Conservation (phyloP, 2,888 invertebrate genomes). For the Caenorhabditis doughertyi region DNA sequence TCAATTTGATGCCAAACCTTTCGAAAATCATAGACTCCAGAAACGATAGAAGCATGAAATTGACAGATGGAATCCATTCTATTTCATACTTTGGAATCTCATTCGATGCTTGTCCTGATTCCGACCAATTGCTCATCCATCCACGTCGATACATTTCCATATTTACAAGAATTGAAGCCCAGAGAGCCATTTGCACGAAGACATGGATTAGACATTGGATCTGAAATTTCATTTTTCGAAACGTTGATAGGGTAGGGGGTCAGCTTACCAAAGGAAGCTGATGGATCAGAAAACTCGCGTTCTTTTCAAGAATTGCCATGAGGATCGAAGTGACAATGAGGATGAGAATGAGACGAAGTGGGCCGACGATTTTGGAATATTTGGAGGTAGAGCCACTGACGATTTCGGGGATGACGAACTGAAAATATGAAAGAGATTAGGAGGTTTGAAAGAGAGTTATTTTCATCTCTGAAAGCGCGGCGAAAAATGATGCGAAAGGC, state of each 20-base stretch:
- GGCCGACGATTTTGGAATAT: slow-evolving; percentile 18
- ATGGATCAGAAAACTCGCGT: slow-evolving; percentile 7
- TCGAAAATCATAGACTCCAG: too few species aligned
- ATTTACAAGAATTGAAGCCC: not conserved
- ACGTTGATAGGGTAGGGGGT: not conserved
- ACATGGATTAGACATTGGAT: slow-evolving; percentile 44
- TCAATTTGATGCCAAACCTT: too few species aligned
- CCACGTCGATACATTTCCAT: slow-evolving; percentile 39
- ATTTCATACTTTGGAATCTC: slow-evolving; percentile 46
- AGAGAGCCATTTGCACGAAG: slow-evolving; percentile 36
- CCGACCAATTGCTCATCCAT: slow-evolving; percentile 16
- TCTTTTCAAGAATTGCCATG: slow-evolving; percentile 38
- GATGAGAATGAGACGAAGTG: slow-evolving; percentile 44
- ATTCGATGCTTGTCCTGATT: slow-evolving; percentile 11
- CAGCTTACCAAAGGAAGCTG: slow-evolving; percentile 1
- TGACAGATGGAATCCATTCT: too few species aligned
- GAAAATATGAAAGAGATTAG: not conserved
- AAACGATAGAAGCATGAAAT: too few species aligned
- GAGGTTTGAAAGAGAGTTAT: too few species aligned
- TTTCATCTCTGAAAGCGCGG: too few species aligned
- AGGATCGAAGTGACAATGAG: slow-evolving; percentile 44
- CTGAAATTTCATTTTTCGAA: slow-evolving; percentile 17
- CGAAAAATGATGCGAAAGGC: too few species aligned
- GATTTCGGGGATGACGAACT: slow-evolving; percentile 38
- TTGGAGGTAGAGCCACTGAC: not conserved